Base-by-base conservation (phyloP, 1,140 invertebrate genomes). In the Tetraneura akinire region DNA sequence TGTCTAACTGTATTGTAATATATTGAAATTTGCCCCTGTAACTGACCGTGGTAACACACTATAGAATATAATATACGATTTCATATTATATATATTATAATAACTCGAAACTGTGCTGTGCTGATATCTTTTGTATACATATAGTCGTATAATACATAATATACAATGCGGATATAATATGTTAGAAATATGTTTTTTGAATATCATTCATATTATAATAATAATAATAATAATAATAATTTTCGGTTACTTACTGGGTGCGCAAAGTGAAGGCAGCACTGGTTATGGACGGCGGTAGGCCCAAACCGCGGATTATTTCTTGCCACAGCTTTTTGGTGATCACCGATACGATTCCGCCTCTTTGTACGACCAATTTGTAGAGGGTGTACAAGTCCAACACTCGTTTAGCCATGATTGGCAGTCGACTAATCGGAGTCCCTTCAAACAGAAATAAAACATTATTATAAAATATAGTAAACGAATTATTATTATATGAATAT, bases 271-370 rank as follows among this genome's bases (percentile, higher is more conserved):
- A 99, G 18, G 98, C 98, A 14, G 98, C 98, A 76, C 96, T 98
- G 11, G 98, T 99, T 85, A 99, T 99, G 82, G 96, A 98, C 0
- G 96, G 98, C 0, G 98, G 98, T 81, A 99, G 88, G 87, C 97
- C 96, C 62, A 99, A 91, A 23, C 98, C 98, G 88, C 99, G 99
- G 86, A 99, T 99, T 85, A 99, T 99, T 89, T 99, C 97, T 85
- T 98, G 94, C 98, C 98, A 99, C 64, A 99, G 89, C 87, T 99
- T 99, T 89, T 99, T 99, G 88, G 99, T 99, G 87, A 99, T 99
- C 70, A 99, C 98, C 87, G 99, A 98, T n/a, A 99, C 98, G 26
- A 99, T 90, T 13, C 98, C 98, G 70, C 98, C 98, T 80, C 98
- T 92, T 16, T 96, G 95, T 80, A 99, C 97, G 81, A 99, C 98